Conservation (phyloP, 1,140 invertebrate genomes). For the Lordiphosa stackelbergi region DNA sequence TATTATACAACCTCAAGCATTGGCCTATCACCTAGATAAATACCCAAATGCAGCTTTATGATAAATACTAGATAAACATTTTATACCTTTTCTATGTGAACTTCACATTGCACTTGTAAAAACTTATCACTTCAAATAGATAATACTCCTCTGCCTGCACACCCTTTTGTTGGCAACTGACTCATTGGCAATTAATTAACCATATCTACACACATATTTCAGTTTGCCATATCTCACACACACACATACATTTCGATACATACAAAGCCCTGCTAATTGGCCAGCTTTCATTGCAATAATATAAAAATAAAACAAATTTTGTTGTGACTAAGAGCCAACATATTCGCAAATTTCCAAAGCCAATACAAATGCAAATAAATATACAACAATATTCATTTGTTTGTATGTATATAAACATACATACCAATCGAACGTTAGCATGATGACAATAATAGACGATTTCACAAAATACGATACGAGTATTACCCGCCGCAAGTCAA, state of each 20-base stretch:
- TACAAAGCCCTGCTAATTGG: constrained; percentile 55
- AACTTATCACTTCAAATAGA: constrained; percentile 2
- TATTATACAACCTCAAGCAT: too few species aligned
- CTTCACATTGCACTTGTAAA: constrained; percentile 11
- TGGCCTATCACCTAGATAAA: too few species aligned
- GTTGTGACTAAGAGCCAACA: constrained; percentile 60
- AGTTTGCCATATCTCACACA: constrained; percentile 19
- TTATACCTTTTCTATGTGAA: neutral
- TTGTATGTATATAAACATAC: constrained; percentile 7
- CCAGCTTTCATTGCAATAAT: constrained; percentile 67
- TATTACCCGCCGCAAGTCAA: constrained; percentile 10
- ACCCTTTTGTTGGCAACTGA: constrained; percentile 31
- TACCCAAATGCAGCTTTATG: too few species aligned
- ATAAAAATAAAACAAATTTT: constrained; percentile 47
- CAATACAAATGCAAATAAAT: constrained; percentile 57
- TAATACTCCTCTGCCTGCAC: neutral
- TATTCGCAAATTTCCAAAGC: constrained; percentile 57
- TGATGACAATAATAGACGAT: constrained; percentile 73
- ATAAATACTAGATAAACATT: too few species aligned
- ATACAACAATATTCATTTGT: constrained; percentile 29
- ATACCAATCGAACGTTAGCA: constrained; percentile 67
- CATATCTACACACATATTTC: constrained; percentile 36
- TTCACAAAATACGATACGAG: constrained; percentile 64
- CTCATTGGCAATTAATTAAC: constrained; percentile 66
- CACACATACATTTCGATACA: constrained; percentile 12